Conservation (phyloP, 2,113 vertebrate species). For the Mesitornis unicolor region DNA sequence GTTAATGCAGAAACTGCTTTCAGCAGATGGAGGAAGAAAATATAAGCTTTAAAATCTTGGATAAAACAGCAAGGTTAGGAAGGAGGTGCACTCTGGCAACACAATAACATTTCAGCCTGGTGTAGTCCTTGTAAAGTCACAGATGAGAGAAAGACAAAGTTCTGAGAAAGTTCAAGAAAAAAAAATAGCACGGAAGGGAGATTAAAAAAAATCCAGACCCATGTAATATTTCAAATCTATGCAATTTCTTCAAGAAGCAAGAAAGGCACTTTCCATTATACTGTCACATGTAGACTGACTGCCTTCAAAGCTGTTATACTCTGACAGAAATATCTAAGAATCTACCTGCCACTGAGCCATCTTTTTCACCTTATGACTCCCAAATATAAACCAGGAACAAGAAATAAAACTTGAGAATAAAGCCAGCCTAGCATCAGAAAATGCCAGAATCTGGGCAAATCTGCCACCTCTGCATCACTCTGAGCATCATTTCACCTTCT, state of each 20-base stretch:
- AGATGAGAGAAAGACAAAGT: neutral
- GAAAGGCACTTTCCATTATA: neutral
- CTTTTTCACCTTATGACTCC: neutral
- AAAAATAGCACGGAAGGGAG: neutral
- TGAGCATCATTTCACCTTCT: neutral
- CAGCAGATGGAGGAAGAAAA: neutral
- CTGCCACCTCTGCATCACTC: neutral
- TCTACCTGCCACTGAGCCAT: neutral
- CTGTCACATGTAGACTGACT: neutral
- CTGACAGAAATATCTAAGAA: neutral
- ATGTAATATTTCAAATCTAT: neutral
- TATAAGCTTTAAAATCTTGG: neutral
- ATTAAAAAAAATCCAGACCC: neutral
- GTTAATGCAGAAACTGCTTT: neutral
- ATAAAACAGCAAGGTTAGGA: neutral
- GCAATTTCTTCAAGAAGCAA: neutral
- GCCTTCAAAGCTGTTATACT: neutral
- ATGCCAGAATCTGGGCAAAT: rapidly evolving
- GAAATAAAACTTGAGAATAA: neutral
- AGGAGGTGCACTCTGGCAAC: neutral
- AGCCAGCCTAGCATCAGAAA: neutral
- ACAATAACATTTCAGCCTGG: neutral
- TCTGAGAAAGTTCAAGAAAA: neutral
- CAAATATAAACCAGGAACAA: neutral
- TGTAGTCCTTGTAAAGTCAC: neutral